These are phyloP conservation scores for Stegastes partitus DNA, from an alignment of 2,113 vertebrate species.

Conservation along the genomic window DNA sequence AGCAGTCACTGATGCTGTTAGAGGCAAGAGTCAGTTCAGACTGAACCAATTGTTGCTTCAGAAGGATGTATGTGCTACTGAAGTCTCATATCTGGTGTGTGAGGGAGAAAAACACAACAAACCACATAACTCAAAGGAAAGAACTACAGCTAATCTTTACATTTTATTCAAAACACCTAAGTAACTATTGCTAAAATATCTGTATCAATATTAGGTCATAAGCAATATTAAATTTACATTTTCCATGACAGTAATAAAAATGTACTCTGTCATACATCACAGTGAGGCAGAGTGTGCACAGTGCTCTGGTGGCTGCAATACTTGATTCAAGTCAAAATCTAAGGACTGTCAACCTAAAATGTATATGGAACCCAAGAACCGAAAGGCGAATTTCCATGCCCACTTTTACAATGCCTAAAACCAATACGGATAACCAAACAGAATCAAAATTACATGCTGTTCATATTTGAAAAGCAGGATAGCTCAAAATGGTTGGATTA, in stretches of 20 bases:
- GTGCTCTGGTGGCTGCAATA: background rate
- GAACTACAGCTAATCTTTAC: background rate
- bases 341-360: constrained; percentile 11
- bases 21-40: background rate
- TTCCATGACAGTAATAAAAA: background rate
- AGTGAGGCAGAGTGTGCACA: background rate
- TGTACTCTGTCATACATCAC: background rate
- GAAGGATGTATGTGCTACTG: background rate
- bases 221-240: background rate
- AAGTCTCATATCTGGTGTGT: background rate
- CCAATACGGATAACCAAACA: constrained; percentile 70
- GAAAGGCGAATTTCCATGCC: constrained; percentile 24
- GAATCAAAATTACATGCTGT: constrained; percentile 51
- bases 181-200: background rate
- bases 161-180: background rate
- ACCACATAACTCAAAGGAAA: background rate
- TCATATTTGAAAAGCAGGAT: constrained; percentile 72
- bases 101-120: background rate
- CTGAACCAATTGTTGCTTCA: background rate
- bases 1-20: too few relatives aligned
- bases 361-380: constrained; percentile 13
- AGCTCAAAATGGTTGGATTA: constrained; percentile 73
- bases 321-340: constrained; percentile 14
- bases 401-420: constrained; percentile 42
- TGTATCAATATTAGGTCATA: background rate